A percentile compares a stretch with the other conserved stretches of the same genome.
phyloP scores from a whole-genome alignment of 1,140 invertebrate genomes.

The Aphidius gifuensis region DNA sequence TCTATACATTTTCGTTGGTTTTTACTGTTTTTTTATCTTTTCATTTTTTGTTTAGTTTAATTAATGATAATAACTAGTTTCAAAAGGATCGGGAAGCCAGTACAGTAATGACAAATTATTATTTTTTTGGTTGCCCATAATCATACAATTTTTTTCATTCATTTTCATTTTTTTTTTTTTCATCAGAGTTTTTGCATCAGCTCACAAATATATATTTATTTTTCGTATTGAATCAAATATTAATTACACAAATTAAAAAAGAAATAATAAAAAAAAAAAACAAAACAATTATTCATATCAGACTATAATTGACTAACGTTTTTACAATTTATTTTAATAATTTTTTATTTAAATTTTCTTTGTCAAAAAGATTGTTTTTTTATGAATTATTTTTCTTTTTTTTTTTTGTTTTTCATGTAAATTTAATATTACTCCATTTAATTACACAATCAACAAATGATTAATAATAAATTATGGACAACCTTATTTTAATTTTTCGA shows the following conservation, averaged over 20 bases:
- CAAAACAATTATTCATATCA: slow-evolving; percentile 46
- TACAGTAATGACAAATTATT: slow-evolving; percentile 49
- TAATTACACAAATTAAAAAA: slow-evolving; percentile 33
- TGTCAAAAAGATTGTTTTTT: slow-evolving; percentile 1
- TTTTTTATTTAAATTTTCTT: slow-evolving; percentile 10
- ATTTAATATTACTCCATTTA: slow-evolving; percentile 10
- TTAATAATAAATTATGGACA: slow-evolving; percentile 51
- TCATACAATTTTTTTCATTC: slow-evolving; percentile 23
- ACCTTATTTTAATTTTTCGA: slow-evolving; percentile 38
- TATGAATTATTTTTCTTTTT: slow-evolving; percentile 15
- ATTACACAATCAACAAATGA: slow-evolving; percentile 28
- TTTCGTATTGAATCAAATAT: slow-evolving; percentile 25
- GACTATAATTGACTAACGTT: slow-evolving; percentile 53
- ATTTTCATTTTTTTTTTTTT: slow-evolving; percentile 5
- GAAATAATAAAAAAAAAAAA: slow-evolving; percentile 24
- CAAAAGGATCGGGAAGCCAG: slow-evolving; percentile 53
- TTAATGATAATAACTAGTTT: slow-evolving; percentile 50
- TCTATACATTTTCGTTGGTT: slow-evolving; percentile 19
- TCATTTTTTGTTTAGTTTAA: slow-evolving; percentile 35
- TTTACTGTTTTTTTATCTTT: slow-evolving; percentile 17
- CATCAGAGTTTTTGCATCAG: background rate
- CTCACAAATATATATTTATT: slow-evolving; percentile 11
- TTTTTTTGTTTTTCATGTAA: slow-evolving; percentile 9
- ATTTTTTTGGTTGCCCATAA: slow-evolving; percentile 52
- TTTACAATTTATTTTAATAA: slow-evolving; percentile 42